Evolutionary conservation across 2,113 vertebrate genomes (phyloP), one percentile per base, ranked within the genome.

Genomic region (Gorsachius goisagi): DNA sequence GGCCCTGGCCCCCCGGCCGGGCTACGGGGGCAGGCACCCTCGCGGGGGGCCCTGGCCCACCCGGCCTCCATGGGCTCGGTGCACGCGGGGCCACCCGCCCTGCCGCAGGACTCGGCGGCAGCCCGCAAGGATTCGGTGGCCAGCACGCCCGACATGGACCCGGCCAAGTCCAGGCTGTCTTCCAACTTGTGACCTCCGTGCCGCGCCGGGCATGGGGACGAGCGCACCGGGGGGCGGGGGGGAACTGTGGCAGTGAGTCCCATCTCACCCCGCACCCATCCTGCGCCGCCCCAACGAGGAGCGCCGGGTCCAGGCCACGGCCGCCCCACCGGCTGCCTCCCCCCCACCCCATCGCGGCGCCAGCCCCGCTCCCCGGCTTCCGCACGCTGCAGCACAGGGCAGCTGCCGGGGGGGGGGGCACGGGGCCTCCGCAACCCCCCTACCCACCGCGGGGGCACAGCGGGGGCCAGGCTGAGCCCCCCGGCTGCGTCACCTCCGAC

Each of bases 141-240:
- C 44, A 98, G 98, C 96, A 97, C 98, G 62, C 98, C 99, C 20
- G 99, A 99, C 64, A 99, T 98, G 94, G 99, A 99, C 97, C 98
- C 98, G 10, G 96, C 98, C 81, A 98, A 98, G 98, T 98, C 99
- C 75, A 98, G 98, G 98, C 98, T 99, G 72, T 99, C 99, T 33
- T 99, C 99, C 98, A 99, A 99, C 97, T 99, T 99, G 99, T 99
- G 99, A 99, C 98, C 97, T 98, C 91, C n/a, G 60, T 64, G 13
- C 39, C 26, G 6, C 74, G 82, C 94, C 28, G 12, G 15, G 62
- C 9, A 13, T 20, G 41, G 93, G 89, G 89, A 62, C 8, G 41
- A 24, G n/a, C 1, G 60, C 12, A 47, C 37, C n/a, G n/a, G n/a
- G n/a, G n/a, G n/a, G n/a, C 11, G 11, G 72, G 85, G 88, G 72